phyloP scores from a whole-genome alignment of 2,113 vertebrate genomes.

The Pterocles gutturalis region DNA sequence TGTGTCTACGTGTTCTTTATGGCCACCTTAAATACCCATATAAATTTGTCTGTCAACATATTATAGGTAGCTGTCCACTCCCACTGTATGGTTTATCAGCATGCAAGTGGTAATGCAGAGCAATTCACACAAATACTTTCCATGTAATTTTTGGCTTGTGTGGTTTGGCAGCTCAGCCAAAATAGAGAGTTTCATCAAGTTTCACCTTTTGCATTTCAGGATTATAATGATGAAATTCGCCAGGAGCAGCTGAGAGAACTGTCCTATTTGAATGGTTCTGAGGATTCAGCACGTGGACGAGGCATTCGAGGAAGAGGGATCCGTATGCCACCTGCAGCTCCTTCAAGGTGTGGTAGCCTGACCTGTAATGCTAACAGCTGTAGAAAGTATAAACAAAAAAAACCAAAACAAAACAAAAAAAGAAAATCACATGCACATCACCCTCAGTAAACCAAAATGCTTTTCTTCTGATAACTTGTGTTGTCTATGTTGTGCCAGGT shows the following conservation, averaged over 20 bases:
- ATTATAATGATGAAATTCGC: conserved; percentile 99
- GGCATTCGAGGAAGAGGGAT: conserved; percentile 84
- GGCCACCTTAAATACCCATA: neutral
- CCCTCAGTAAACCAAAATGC: neutral
- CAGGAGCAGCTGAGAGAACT: conserved; percentile 97
- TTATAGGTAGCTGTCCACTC: neutral
- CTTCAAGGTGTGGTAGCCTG: conserved; percentile 82
- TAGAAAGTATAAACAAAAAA: neutral
- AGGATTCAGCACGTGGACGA: conserved; percentile 89
- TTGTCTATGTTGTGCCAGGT: neutral
- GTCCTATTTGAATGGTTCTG: conserved; percentile 94
- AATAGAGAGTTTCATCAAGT: neutral
- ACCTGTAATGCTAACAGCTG: neutral
- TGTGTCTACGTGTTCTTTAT: neutral
- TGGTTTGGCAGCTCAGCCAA: neutral
- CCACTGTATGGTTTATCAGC: neutral
- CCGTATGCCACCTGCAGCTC: conserved; percentile 80
- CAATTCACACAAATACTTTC: neutral
- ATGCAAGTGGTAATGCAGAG: neutral
- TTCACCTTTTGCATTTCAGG: conserved; percentile 78
- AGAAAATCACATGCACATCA: neutral
- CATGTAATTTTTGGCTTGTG: neutral
- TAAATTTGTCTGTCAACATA: neutral
- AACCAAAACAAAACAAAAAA: neutral
- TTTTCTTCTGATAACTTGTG: neutral